A percentile compares a stretch with the other conserved stretches of the same genome.
phyloP scores from a whole-genome alignment of 2,888 invertebrate genomes.

The Ormyrus thymus region DNA sequence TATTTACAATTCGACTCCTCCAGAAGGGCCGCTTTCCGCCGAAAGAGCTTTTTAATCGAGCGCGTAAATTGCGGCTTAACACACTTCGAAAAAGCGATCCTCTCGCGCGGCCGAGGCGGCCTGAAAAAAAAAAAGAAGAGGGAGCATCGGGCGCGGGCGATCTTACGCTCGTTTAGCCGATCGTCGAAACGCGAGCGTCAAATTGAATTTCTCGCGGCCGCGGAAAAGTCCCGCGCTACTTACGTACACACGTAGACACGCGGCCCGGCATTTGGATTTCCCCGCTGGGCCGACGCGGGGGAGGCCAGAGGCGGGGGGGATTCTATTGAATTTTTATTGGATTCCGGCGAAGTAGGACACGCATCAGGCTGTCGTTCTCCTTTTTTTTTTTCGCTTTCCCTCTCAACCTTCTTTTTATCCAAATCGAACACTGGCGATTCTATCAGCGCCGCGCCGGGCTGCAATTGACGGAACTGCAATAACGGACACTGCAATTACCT shows the following conservation, averaged over 20 bases:
- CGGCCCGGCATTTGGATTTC: conserved; percentile 40
- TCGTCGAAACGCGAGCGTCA: conserved; percentile 33
- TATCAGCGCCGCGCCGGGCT: conserved; percentile 25
- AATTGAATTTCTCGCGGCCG: conserved; percentile 32
- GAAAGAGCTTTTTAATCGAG: conserved; percentile 11
- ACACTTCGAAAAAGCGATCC: too few relatives aligned
- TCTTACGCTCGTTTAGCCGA: not conserved
- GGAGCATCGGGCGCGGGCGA: not conserved
- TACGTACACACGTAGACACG: not conserved
- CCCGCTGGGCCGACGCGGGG: conserved; percentile 3
- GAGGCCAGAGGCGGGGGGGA: not conserved
- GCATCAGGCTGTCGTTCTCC: not conserved
- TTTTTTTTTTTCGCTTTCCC: conserved; percentile 2
- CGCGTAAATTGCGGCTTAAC: too few relatives aligned
- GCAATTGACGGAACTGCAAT: conserved; percentile 48
- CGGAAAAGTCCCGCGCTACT: not conserved
- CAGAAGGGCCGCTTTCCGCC: too few relatives aligned
- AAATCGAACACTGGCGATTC: conserved; percentile 50
- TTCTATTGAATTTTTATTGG: conserved; percentile 55
- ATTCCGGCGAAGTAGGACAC: conserved; percentile 52
- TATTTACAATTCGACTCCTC: too few relatives aligned
- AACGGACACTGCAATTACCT: conserved; percentile 50
- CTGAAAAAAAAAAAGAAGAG: too few relatives aligned
- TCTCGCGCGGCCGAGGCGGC: too few relatives aligned
- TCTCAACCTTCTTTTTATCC: conserved; percentile 39